Evolutionary conservation across 2,888 invertebrate genomes (phyloP), one percentile per base, ranked within the genome.

Genomic region (Liopterus haemorrhoidalis): DNA sequence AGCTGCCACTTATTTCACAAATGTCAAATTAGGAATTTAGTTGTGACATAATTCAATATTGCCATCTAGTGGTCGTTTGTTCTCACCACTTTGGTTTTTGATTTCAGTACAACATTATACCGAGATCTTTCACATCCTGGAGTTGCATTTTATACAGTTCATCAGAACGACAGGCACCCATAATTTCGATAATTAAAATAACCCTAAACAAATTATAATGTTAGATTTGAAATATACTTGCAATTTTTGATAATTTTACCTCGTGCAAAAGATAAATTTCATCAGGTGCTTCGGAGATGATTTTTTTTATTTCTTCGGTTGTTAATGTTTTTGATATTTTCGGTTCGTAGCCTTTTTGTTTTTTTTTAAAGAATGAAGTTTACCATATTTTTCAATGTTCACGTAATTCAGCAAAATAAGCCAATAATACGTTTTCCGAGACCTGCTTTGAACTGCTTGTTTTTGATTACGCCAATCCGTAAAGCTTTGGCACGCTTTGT

Each of bases 161-260:
- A 30, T 30, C 11, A 9, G 31, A 30, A 11, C 31, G 31, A 30
- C 11, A 30, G n/a, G n/a, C n/a, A n/a, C n/a, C n/a, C n/a, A n/a
- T n/a, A n/a, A n/a, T n/a, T n/a, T n/a, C n/a, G n/a, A n/a, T n/a
- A n/a, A 6, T 30, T 30, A 30, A 30, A 30, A 30, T 30, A 9
- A 30, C 31, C 31, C 12, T 30, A 30, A 30, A 30, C 24, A 24
- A 24, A 24, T 24, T 24, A 24, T 24, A 24, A 9, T 30, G 31
- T 30, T 30, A 11, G 31, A 30, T 30, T 30, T 30, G 31, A 30
- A 30, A 30, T 30, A 30, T 24, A n/a, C 31, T 30, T 30, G 31
- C 11, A 30, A 11, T 30, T 9, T 30, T 30, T 30, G 11, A 30
- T 30, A 30, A 30, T 30, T 30, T 30, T 30, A 30, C 31, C 11